These are phyloP conservation scores for Brachionus asplanchnoidis DNA, from an alignment of 1,140 invertebrate genomes.

Conservation along the genomic window DNA sequence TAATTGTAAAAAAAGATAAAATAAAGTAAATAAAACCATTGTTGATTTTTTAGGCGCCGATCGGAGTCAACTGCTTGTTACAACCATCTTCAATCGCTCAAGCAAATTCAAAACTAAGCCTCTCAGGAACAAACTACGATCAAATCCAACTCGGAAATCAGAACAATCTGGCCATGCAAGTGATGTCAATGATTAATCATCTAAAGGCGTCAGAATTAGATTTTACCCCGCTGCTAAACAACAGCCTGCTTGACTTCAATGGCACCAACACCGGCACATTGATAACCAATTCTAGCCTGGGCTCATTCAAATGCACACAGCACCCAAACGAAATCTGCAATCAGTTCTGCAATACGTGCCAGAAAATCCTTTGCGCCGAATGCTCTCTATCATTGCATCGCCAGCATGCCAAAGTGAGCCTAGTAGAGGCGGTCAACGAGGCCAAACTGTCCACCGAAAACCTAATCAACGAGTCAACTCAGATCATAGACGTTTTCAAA, in stretches of 20 bases:
- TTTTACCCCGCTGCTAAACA: not conserved
- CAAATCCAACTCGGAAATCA: not conserved
- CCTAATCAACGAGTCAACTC: conserved; percentile 29
- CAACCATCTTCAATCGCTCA: not conserved
- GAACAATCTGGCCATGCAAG: not conserved
- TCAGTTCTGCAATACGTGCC: conserved; percentile 1
- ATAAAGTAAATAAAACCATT: not conserved
- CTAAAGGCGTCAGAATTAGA: conserved; percentile 20
- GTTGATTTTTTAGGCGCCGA: not conserved
- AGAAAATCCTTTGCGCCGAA: conserved; percentile 13
- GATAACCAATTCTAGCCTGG: conserved; percentile 1
- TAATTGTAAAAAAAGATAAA: too few species aligned
- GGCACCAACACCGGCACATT: not conserved
- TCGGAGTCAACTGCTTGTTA: not conserved
- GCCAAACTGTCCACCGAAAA: conserved; percentile 10
- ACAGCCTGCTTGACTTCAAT: not conserved
- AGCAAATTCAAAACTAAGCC: not conserved
- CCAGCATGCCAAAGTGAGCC: conserved; percentile 15
- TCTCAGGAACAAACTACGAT: not conserved
- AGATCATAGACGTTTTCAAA: conserved; percentile 33
- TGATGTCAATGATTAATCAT: conserved; percentile 40
- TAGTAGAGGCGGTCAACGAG: conserved; percentile 28
- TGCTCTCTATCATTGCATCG: not conserved
- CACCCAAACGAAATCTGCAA: conserved; percentile 18
- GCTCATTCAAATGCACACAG: not conserved